Evolutionary conservation across 2,797 vertebrate genomes (phyloP), one percentile per base, ranked within the genome.

Genomic region (Sebastes nivosus): DNA sequence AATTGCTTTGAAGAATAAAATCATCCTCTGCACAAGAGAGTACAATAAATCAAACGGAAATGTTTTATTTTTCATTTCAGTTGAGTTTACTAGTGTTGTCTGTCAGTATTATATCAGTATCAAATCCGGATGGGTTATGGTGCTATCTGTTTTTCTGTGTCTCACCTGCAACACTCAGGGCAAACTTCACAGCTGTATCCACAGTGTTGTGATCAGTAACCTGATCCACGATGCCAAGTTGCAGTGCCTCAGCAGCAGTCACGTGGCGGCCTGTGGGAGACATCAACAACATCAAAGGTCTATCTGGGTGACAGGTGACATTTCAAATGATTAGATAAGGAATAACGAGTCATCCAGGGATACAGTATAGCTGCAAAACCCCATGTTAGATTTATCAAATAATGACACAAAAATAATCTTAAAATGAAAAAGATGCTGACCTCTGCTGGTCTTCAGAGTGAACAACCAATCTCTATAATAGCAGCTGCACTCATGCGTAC

Each of bases 181-280:
- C 97, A 79, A 98, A 95, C 85, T 72, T 93, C 81, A 98, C 89
- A 57, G 97, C 97, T 79, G 90, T 92, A 63, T 97, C 96, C 64
- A 95, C 66, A 2, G 93, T 87, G 79, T 96, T 94, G 69, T 92
- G 90, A 77, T 97, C 94, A 12, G 96, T 96, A 52, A 98, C 85
- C 90, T 95, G 93, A 93, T 99, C 97, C 76, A 99, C 89, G 46
- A 99, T 91, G 66, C 97, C 97, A 46, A 99, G 95, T 72, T 95
- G 95, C 84, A 97, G 93, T 0, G 97, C 98, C 92, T 99, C 97
- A 8, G 91, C 67, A 20, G 97, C 97, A 29, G 89, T 87, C 89
- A 99, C 59, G 50, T 94, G 93, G 79, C 94, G 97, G 71, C 98
- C 98, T 99, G 92, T 25, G 60, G 55, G 67, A 84, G 73, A 92